Conservation (phyloP, 2,888 invertebrate genomes). For the Flexamia atlantica region DNA sequence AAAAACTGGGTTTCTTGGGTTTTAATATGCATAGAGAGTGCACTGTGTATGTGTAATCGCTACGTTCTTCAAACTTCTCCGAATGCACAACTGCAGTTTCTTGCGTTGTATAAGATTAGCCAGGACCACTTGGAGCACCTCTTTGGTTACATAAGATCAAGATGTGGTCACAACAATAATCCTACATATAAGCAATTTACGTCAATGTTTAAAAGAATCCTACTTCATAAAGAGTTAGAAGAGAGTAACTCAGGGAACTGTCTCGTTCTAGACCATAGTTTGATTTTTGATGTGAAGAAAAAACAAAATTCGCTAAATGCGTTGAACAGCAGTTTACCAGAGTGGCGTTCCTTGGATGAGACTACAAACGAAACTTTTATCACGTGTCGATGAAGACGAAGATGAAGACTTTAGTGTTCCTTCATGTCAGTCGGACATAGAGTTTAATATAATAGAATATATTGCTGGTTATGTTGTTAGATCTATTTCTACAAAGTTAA, state of each 20-base stretch:
- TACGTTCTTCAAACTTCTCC: not conserved
- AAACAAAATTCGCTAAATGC: not conserved
- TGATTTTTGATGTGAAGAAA: conserved; percentile 16
- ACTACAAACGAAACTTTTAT: conserved; percentile 19
- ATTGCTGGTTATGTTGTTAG: conserved; percentile 10
- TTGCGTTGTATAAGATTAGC: conserved; percentile 62
- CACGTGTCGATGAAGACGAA: not conserved
- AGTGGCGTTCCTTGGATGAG: conserved; percentile 9
- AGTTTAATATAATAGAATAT: conserved; percentile 17
- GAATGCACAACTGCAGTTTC: conserved; percentile 41
- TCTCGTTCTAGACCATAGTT: conserved; percentile 17
- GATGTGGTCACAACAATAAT: conserved; percentile 65
- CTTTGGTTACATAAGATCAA: conserved; percentile 61
- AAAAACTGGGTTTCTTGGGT: conserved; percentile 56
- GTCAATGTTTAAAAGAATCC: conserved; percentile 18
- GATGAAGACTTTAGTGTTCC: not conserved
- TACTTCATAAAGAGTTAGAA: no score
- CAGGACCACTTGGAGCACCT: no score
- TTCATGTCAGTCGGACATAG: not conserved
- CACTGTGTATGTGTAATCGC: not conserved
- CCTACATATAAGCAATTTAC: conserved; percentile 62
- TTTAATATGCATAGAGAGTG: no score
- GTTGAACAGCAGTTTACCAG: not conserved
- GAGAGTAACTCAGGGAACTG: no score
- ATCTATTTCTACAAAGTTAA: conserved; percentile 17